Base-by-base conservation (phyloP, 2,888 invertebrate species). In the Prosopocoilus inquinatus region DNA sequence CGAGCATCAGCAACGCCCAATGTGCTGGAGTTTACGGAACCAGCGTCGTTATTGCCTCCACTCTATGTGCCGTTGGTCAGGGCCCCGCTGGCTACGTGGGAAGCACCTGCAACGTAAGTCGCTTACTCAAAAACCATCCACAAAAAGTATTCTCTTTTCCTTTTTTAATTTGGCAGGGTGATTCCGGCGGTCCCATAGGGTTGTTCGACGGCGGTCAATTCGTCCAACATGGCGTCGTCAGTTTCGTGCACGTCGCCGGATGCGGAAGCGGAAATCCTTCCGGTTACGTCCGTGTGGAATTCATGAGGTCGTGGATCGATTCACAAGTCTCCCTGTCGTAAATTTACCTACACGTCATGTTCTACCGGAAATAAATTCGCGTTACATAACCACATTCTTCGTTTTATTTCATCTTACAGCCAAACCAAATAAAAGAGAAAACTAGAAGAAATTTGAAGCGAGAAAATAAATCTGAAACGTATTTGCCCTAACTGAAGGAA, bases 51-150 rank as follows among this genome's bases (percentile, higher is more conserved):
- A 55, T 55, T 34, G n/a, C 44, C 32, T 60, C 61, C 11, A 67
- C 67, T 35, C 20, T 74, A 9, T 74, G 74, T 63, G 44, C 41
- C 8, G 43, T 54, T 34, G 68, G 67, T 9, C 43, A 50, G 12
- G 66, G 64, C 13, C 53, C 61, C 33, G 5, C 20, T 5, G 20
- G 20, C 7, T 5, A 28, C 20, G 20, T 28, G 20, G 64, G 67
- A 53, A 67, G 69, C 58, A 68, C 70, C 33, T 73, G 72, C 63
- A 67, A 65, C 50, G 73, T 71, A 63, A 67, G 71, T 62, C 33
- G 15, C 15, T 7, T 1, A 20, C 13, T 38, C 20, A 28, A 1
- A 28, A 28, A 0, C 20, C 5, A 38, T 32, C 8, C 34, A 34
- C 2, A 11, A 2, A 12, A 47, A 8, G 9, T 12, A 11, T 33